These are phyloP conservation scores for Brachynemurus nebulosus DNA, from an alignment of 2,888 invertebrate genomes.

Conservation along the genomic window DNA sequence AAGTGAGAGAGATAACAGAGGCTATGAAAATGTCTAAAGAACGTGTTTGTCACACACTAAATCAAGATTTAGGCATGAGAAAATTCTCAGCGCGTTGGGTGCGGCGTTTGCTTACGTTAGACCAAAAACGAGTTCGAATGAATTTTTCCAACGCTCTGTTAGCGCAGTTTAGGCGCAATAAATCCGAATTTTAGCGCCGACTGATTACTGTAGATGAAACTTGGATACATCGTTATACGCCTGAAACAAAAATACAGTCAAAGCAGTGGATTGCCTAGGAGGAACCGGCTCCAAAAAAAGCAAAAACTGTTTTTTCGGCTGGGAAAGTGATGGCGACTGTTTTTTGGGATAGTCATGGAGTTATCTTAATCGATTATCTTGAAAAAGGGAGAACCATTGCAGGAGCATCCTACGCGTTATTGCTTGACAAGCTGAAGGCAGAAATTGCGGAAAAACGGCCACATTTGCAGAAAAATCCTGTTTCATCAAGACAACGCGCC, in stretches of 20 bases:
- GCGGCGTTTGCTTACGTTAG: not conserved
- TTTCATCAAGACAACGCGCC: slow-evolving; percentile 8
- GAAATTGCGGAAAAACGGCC: not conserved
- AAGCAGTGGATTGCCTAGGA: not conserved
- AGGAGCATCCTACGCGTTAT: no score
- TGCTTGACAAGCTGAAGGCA: no score
- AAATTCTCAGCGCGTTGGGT: slow-evolving; percentile 16
- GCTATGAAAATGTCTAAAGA: slow-evolving; percentile 9
- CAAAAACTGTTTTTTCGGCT: no score
- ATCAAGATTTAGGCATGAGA: slow-evolving; percentile 17
- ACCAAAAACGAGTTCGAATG: no score
- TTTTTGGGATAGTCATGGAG: no score
- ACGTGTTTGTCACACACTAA: slow-evolving; percentile 15
- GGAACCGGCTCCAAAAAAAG: not conserved
- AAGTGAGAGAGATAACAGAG: slow-evolving; percentile 5
- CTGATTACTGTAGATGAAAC: no score
- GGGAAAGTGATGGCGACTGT: no score
- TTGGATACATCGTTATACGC: no score
- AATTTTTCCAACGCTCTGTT: not conserved
- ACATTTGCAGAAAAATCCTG: not conserved
- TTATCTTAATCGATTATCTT: no score
- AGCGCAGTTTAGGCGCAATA: not conserved
- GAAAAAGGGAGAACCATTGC: no score
- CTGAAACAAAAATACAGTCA: slow-evolving; percentile 2
- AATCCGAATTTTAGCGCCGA: no score